phyloP scores from a whole-genome alignment of 2,113 vertebrate species.

The Pardalotus punctatus region DNA sequence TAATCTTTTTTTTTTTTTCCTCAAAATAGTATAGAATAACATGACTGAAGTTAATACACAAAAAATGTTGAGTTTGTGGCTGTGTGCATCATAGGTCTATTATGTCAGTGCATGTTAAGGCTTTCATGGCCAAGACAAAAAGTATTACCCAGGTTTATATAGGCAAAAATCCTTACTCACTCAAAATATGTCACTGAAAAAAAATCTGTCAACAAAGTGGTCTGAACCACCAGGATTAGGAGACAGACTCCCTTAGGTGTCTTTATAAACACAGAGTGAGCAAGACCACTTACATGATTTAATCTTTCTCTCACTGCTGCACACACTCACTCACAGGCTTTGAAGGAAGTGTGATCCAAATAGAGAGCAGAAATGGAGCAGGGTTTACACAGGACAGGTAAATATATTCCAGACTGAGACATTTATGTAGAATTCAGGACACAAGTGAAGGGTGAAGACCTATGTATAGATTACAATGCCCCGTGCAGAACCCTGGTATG shows the following conservation, averaged over 20 bases:
- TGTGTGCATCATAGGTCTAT: neutral
- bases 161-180: neutral
- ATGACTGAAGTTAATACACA: constrained; percentile 2
- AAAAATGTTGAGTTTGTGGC: neutral
- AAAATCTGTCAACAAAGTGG: neutral
- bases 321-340: neutral
- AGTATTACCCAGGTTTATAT: neutral
- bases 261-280: neutral
- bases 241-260: neutral
- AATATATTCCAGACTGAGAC: neutral
- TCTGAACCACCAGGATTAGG: neutral
- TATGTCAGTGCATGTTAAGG: neutral
- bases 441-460: neutral
- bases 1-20: constrained; percentile 13
- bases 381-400: too few relatives aligned
- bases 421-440: neutral
- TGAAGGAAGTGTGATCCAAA: neutral
- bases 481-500: accelerated
- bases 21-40: neutral
- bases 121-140: neutral
- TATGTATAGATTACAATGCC: neutral
- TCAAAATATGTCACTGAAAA: neutral
- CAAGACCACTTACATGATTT: accelerated
- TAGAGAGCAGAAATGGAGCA: neutral
- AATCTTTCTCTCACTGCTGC: neutral